Percentiles rank a stretch among this genome's conserved stretches.
These are phyloP conservation scores for Melanchra persicariae DNA, from an alignment of 2,888 invertebrate species.

Conservation along the genomic window DNA sequence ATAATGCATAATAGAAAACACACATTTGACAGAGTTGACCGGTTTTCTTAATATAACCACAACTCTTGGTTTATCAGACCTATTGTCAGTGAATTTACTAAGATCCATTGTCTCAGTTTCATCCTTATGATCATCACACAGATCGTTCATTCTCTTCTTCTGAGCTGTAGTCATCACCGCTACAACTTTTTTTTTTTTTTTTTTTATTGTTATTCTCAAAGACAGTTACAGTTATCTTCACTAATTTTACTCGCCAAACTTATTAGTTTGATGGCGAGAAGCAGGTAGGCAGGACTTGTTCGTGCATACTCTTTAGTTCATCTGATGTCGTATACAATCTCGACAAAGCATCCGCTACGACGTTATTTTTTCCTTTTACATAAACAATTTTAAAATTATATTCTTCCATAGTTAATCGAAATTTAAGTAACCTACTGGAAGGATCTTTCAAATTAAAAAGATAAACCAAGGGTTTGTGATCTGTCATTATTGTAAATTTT, in stretches of 20 bases:
- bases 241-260: no score
- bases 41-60: constrained; percentile 23
- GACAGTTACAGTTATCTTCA: no score
- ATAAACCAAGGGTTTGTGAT: constrained; percentile 9
- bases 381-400: not conserved
- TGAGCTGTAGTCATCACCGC: not conserved
- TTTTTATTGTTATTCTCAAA: no score
- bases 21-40: constrained; percentile 1
- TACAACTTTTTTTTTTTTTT: no score
- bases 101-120: no score
- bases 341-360: not conserved
- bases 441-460: constrained; percentile 8
- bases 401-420: constrained; percentile 4
- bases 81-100: no score
- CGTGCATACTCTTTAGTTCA: not conserved
- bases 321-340: no score
- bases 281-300: no score
- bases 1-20: no score
- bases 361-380: constrained; percentile 5
- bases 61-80: constrained; percentile 7
- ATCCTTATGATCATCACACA: no score
- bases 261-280: no score
- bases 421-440: not conserved
- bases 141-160: no score
- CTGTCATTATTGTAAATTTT: not conserved